These are phyloP conservation scores for Spodoptera litura DNA, from an alignment of 1,140 invertebrate species.

Conservation along the genomic window DNA sequence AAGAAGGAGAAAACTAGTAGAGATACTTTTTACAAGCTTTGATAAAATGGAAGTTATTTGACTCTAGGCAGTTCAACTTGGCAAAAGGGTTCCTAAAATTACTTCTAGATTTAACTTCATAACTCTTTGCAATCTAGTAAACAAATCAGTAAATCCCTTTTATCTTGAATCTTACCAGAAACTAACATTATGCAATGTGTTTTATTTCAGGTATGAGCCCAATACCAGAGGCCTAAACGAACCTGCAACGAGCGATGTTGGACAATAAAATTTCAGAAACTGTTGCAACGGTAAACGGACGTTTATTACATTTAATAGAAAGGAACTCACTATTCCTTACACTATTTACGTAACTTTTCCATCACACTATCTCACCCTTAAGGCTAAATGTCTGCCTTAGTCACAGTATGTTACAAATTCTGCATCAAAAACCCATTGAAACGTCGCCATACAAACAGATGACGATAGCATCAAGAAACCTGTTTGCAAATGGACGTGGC, in stretches of 20 bases:
- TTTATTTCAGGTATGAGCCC: not conserved
- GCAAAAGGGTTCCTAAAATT: too few species aligned
- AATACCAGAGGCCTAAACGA: not conserved
- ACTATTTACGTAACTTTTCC: constrained; percentile 25
- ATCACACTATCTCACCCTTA: constrained; percentile 13
- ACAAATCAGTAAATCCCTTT: constrained; percentile 1
- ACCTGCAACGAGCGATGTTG: not conserved
- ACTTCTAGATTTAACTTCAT: too few species aligned
- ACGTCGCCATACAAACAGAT: constrained; percentile 33
- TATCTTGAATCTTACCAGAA: not conserved
- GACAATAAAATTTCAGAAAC: too few species aligned
- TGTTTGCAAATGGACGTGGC: constrained; percentile 40
- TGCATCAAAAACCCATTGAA: constrained; percentile 44
- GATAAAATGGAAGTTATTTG: too few species aligned
- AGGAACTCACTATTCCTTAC: not conserved
- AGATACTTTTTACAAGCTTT: too few species aligned
- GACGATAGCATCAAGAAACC: constrained; percentile 41
- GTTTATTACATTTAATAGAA: not conserved
- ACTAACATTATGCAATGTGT: constrained; percentile 12
- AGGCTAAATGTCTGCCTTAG: constrained; percentile 14
- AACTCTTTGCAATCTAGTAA: constrained; percentile 3
- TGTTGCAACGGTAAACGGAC: not conserved
- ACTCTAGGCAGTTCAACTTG: too few species aligned
- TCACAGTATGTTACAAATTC: constrained; percentile 13
- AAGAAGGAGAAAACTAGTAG: too few species aligned